A percentile compares a stretch with the other conserved stretches of the same genome.
Conservation (phyloP, 2,113 vertebrate species). For the Puntigrus tetrazona region DNA sequence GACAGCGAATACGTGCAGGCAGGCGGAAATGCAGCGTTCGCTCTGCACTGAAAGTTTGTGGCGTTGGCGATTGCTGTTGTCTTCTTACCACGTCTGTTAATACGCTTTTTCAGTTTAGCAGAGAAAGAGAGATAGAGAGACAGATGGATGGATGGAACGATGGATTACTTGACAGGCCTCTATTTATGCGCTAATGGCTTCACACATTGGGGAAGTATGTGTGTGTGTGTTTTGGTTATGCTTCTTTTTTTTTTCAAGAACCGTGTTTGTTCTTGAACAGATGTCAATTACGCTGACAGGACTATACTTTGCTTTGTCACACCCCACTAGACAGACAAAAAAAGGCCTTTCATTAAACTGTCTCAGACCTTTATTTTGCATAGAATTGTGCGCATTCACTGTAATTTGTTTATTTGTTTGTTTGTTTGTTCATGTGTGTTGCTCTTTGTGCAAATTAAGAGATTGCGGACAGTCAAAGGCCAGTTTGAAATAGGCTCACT, state of each 20-base stretch:
- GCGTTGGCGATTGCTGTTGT: slow-evolving; percentile 4
- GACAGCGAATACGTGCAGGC: slow-evolving; percentile 39
- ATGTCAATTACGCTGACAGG: slow-evolving; percentile 21
- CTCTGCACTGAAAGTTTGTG: neutral
- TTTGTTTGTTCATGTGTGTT: neutral
- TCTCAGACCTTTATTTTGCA: slow-evolving; percentile 8
- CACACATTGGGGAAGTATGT: slow-evolving; percentile 14
- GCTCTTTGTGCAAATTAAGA: neutral
- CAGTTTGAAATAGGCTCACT: neutral
- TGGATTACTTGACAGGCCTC: slow-evolving; percentile 43
- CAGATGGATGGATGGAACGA: slow-evolving; percentile 21
- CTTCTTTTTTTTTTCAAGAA: neutral
- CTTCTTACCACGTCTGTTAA: slow-evolving; percentile 40
- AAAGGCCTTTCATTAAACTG: slow-evolving; percentile 19
- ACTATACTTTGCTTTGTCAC: slow-evolving; percentile 15
- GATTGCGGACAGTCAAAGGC: neutral
- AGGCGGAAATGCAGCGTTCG: neutral
- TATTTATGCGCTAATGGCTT: slow-evolving; percentile 44
- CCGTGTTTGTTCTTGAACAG: slow-evolving; percentile 7
- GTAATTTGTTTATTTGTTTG: slow-evolving; percentile 22
- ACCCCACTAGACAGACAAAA: neutral
- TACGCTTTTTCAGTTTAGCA: slow-evolving; percentile 8
- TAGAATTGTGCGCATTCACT: neutral
- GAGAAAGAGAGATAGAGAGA: neutral
- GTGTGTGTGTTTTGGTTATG: slow-evolving; percentile 16